A percentile compares a stretch with the other conserved stretches of the same genome.
Evolutionary conservation across 92 coral and sea anemone species (phyloP).

Genomic region (Phymanthus crucifer): DNA sequence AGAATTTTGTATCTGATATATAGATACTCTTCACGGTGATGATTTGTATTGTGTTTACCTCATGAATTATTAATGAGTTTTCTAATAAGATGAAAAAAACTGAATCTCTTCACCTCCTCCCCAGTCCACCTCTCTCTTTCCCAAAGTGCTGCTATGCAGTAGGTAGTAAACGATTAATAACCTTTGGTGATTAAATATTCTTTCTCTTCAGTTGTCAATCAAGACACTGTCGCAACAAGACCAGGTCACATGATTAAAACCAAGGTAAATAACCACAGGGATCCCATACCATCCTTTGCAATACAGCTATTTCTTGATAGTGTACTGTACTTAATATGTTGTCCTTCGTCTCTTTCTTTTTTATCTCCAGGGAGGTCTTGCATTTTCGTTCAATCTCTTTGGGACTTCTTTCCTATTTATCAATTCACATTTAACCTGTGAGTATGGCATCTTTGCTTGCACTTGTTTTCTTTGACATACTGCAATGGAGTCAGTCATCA

Average conservation of each 20-base stretch:
- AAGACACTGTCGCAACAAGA: conserved; percentile 89
- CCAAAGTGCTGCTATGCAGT: too few species aligned
- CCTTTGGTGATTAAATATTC: background rate
- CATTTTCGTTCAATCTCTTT: conserved; percentile 85
- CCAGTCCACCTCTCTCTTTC: too few species aligned
- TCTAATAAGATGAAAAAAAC: too few species aligned
- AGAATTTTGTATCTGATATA: too few species aligned
- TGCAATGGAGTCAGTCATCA: too few species aligned
- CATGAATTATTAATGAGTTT: too few species aligned
- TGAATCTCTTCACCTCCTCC: too few species aligned
- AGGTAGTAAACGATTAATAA: too few species aligned
- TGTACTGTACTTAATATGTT: background rate
- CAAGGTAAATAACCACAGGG: conserved; percentile 61
- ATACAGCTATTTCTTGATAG: background rate
- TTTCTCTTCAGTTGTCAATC: conserved; percentile 65
- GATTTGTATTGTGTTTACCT: too few species aligned
- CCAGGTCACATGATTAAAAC: conserved; percentile 94
- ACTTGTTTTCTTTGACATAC: too few species aligned
- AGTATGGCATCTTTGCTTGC: conserved; percentile 34
- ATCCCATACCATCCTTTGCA: background rate
- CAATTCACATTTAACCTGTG: conserved; percentile 92
- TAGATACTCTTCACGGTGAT: too few species aligned
- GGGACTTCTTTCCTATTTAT: conserved; percentile 96
- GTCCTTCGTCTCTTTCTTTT: conserved; percentile 4
- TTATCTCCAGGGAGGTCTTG: conserved; percentile 83